Evolutionary conservation across 2,888 invertebrate genomes (phyloP).

Genomic region (Bombylius discolor): DNA sequence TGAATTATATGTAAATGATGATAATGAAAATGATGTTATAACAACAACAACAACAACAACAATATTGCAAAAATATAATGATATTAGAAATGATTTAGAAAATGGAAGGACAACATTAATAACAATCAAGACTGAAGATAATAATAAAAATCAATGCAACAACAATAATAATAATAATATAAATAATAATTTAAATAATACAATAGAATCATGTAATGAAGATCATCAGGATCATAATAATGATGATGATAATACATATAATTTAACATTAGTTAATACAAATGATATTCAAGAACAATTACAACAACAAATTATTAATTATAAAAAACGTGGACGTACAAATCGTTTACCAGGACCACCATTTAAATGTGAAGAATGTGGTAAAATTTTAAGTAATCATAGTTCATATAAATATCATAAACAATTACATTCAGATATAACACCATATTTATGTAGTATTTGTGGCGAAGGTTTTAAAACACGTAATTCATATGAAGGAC

Average conservation of each 20-base stretch:
- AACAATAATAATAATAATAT: too few species aligned
- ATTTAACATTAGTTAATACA: not conserved
- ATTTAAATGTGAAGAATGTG: conserved; percentile 24
- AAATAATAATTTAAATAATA: too few species aligned
- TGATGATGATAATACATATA: not conserved
- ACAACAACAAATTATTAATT: too few species aligned
- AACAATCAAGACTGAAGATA: too few species aligned
- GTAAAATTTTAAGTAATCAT: conserved; percentile 29
- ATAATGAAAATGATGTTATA: not conserved
- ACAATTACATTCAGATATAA: conserved; percentile 31
- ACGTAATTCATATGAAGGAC: conserved; percentile 32
- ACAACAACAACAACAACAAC: not conserved
- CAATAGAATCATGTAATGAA: too few species aligned
- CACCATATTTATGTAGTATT: conserved; percentile 27
- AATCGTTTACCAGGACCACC: conserved; percentile 14
- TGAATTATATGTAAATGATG: not conserved
- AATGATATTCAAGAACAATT: not conserved
- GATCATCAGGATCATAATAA: not conserved
- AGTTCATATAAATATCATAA: conserved; percentile 34
- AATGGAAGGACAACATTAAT: too few species aligned
- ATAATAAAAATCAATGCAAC: too few species aligned
- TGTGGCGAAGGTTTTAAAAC: conserved; percentile 35
- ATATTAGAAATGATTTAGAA: too few species aligned
- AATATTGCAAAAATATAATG: not conserved
- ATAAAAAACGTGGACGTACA: conserved; percentile 5